Evolutionary conservation across 1,140 invertebrate genomes (phyloP).

Genomic region (Venturia canescens): DNA sequence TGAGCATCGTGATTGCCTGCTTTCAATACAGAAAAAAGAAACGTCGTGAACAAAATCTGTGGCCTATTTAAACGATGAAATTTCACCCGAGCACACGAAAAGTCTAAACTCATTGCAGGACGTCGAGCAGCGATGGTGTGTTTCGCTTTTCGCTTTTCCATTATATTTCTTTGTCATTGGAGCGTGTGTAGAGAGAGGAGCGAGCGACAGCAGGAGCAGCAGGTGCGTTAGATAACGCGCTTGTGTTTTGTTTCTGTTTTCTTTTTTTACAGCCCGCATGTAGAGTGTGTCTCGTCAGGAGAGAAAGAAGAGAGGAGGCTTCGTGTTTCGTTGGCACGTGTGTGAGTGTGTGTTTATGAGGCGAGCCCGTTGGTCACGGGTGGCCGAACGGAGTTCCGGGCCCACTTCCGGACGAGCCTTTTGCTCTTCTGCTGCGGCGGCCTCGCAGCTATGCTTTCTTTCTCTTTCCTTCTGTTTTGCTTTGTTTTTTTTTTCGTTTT

Average conservation of each 20-base stretch:
- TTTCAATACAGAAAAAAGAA: background rate
- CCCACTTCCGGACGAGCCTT: conserved; percentile 72
- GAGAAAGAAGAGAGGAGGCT: conserved; percentile 40
- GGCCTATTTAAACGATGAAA: background rate
- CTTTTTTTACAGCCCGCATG: conserved; percentile 39
- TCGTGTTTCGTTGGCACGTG: background rate
- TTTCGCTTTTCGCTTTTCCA: background rate
- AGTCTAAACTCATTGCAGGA: background rate
- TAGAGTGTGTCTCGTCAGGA: conserved; percentile 46
- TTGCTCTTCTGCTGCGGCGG: background rate
- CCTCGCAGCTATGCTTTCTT: conserved; percentile 70
- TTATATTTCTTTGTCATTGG: conserved; percentile 38
- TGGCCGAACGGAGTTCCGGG: conserved; percentile 74
- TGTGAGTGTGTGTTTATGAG: conserved; percentile 62
- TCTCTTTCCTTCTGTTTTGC: conserved; percentile 52
- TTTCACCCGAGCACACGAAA: background rate
- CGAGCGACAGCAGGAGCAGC: conserved; percentile 37
- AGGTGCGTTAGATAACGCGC: conserved; percentile 66
- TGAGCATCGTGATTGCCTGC: background rate
- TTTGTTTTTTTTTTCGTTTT: conserved; percentile 23
- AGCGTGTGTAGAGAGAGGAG: conserved; percentile 23
- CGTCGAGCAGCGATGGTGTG: background rate
- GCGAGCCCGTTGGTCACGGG: conserved; percentile 70
- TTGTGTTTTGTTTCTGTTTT: conserved; percentile 21
- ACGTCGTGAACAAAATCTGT: background rate